A percentile compares a stretch with the other conserved stretches of the same genome.
phyloP scores from a whole-genome alignment of 2,797 vertebrate genomes.

The Lagodon rhomboides region DNA sequence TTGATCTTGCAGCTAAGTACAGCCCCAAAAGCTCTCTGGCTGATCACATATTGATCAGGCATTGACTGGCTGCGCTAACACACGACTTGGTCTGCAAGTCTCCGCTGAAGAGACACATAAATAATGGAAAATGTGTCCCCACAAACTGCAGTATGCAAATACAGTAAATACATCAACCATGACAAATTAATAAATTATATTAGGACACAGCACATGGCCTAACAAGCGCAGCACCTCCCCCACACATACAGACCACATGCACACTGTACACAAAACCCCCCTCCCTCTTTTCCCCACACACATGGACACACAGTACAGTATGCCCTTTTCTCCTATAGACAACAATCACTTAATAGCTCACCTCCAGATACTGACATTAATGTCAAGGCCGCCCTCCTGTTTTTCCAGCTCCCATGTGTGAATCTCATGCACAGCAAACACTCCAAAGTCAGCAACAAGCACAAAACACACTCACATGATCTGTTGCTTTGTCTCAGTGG shows the following conservation, averaged over 20 bases:
- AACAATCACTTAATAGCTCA: slow-evolving; percentile 37
- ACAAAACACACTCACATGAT: slow-evolving; percentile 66
- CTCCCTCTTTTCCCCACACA: neutral
- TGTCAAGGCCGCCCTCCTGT: neutral
- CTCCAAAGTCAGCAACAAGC: slow-evolving; percentile 19
- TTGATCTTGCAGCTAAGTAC: slow-evolving; percentile 29
- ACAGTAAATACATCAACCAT: slow-evolving; percentile 30
- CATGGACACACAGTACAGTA: slow-evolving; percentile 24
- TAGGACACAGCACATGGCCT: slow-evolving; percentile 23
- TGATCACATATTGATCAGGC: slow-evolving; percentile 72
- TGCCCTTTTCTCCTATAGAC: slow-evolving; percentile 13
- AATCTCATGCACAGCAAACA: slow-evolving; percentile 24
- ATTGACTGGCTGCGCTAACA: slow-evolving; percentile 31
- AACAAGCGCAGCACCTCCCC: slow-evolving; percentile 37
- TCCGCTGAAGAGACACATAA: slow-evolving; percentile 18
- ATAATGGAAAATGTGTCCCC: slow-evolving; percentile 33
- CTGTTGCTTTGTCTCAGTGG: slow-evolving; percentile 74
- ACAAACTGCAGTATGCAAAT: slow-evolving; percentile 30
- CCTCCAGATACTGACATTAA: slow-evolving; percentile 53
- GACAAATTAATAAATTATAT: slow-evolving; percentile 36
- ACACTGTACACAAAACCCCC: slow-evolving; percentile 34
- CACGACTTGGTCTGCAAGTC: slow-evolving; percentile 22
- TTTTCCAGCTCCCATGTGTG: slow-evolving; percentile 3
- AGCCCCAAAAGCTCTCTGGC: slow-evolving; percentile 47
- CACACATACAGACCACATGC: slow-evolving; percentile 28